phyloP scores from a whole-genome alignment of 2,888 invertebrate species.

The Volucella zonaria region DNA sequence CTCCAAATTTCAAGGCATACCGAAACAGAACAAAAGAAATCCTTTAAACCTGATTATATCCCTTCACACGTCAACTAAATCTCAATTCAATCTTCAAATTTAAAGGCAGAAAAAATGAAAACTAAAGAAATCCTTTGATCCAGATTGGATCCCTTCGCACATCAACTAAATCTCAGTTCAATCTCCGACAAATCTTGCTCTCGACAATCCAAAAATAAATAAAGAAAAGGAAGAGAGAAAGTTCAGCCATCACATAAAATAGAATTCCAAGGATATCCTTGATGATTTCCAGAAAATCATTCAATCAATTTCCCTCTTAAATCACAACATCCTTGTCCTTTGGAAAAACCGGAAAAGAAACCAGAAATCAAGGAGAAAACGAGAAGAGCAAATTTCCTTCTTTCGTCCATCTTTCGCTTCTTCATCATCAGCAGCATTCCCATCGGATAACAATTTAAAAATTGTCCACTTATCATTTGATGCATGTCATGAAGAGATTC shows the following conservation, averaged over 20 bases:
- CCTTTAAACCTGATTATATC: conserved; percentile 48
- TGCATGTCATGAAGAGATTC: conserved; percentile 26
- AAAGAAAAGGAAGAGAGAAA: background rate
- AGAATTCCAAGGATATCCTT: conserved; percentile 41
- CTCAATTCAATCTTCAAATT: conserved; percentile 35
- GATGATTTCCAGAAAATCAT: conserved; percentile 50
- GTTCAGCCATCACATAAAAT: conserved; percentile 32
- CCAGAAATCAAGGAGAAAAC: background rate
- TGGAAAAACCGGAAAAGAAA: conserved; percentile 10
- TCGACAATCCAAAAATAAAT: conserved; percentile 28
- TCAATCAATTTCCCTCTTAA: conserved; percentile 50
- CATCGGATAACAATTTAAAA: conserved; percentile 59
- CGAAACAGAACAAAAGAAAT: background rate
- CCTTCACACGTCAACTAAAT: conserved; percentile 21
- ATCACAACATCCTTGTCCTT: conserved; percentile 12
- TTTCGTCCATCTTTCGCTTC: background rate
- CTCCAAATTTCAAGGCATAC: background rate
- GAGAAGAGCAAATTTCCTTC: background rate
- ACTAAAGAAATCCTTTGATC: conserved; percentile 18
- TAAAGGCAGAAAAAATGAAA: too few species aligned
- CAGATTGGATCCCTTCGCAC: conserved; percentile 45
- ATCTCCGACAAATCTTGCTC: conserved; percentile 31
- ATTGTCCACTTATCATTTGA: conserved; percentile 66
- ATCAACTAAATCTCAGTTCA: conserved; percentile 30
- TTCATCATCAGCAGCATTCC: conserved; percentile 32